Percentiles rank a stretch among this genome's conserved stretches.
These are phyloP conservation scores for Leucophenga varia DNA, from an alignment of 1,140 invertebrate genomes.

Conservation along the genomic window DNA sequence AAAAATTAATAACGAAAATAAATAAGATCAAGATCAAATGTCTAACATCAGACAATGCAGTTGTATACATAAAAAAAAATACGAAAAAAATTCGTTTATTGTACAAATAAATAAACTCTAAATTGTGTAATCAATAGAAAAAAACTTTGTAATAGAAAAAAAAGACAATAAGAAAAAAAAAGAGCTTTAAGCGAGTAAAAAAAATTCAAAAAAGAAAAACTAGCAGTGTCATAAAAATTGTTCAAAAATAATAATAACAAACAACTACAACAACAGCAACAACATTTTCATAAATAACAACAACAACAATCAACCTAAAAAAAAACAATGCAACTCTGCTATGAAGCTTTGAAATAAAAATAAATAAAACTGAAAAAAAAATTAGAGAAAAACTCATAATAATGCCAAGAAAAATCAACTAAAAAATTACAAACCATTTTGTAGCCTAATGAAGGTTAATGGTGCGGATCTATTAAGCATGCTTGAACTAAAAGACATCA, in stretches of 20 bases:
- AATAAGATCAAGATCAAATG: too few relatives aligned
- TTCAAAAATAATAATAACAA: conserved; percentile 22
- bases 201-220: neutral
- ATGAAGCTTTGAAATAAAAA: too few relatives aligned
- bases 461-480: too few relatives aligned
- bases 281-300: conserved; percentile 12
- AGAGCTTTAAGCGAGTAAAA: too few relatives aligned
- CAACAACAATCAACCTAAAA: conserved; percentile 3
- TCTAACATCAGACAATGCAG: conserved; percentile 40
- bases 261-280: neutral
- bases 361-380: conserved; percentile 7
- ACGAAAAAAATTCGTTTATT: too few relatives aligned
- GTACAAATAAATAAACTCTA: conserved; percentile 33
- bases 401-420: neutral
- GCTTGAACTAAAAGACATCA: too few relatives aligned
- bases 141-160: neutral
- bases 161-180: conserved; percentile 7
- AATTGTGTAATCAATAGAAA: conserved; percentile 36
- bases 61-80: conserved; percentile 39
- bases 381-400: neutral
- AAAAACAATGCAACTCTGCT: conserved; percentile 8
- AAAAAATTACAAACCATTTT: neutral
- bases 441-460: conserved; percentile 49
- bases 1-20: too few relatives aligned
- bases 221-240: conserved; percentile 28